Percentiles rank a stretch among this genome's conserved stretches.
Evolutionary conservation across 2,888 invertebrate genomes (phyloP).

Genomic region (Calephelis perditalis): DNA sequence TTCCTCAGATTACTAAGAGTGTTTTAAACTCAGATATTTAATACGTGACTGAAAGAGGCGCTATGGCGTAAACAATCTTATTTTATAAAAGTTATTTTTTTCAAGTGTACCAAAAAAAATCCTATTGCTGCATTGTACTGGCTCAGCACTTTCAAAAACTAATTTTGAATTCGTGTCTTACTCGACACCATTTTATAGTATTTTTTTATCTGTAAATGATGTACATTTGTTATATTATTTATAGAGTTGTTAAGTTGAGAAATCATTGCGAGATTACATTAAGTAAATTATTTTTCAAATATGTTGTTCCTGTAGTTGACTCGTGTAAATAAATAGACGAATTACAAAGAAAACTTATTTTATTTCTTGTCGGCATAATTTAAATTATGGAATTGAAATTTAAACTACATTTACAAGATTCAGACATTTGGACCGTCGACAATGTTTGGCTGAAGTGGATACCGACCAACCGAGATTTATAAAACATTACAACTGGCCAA

Average conservation of each 20-base stretch:
- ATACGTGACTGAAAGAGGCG: too few species aligned
- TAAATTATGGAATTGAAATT: slow-evolving; percentile 60
- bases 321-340: slow-evolving; percentile 52
- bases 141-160: slow-evolving; percentile 20
- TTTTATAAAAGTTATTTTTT: slow-evolving; percentile 16
- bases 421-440: slow-evolving; percentile 13
- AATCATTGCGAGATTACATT: slow-evolving; percentile 41
- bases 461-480: slow-evolving; percentile 14
- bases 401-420: slow-evolving; percentile 18
- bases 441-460: slow-evolving; percentile 1
- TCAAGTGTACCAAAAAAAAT: too few species aligned
- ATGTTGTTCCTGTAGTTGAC: slow-evolving; percentile 37
- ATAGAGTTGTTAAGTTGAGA: slow-evolving; percentile 50
- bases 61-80: too few species aligned
- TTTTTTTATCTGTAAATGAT: slow-evolving; percentile 58
- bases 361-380: slow-evolving; percentile 51
- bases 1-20: too few species aligned
- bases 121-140: too few species aligned
- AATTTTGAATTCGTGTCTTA: too few species aligned
- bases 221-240: slow-evolving; percentile 61
- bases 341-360: slow-evolving; percentile 60
- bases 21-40: too few species aligned
- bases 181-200: slow-evolving; percentile 18
- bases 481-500: slow-evolving; percentile 1
- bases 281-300: slow-evolving; percentile 33